A percentile compares a stretch with the other conserved stretches of the same genome.
Evolutionary conservation across 2,888 invertebrate genomes (phyloP).

Genomic region (Argyra leucocephala): DNA sequence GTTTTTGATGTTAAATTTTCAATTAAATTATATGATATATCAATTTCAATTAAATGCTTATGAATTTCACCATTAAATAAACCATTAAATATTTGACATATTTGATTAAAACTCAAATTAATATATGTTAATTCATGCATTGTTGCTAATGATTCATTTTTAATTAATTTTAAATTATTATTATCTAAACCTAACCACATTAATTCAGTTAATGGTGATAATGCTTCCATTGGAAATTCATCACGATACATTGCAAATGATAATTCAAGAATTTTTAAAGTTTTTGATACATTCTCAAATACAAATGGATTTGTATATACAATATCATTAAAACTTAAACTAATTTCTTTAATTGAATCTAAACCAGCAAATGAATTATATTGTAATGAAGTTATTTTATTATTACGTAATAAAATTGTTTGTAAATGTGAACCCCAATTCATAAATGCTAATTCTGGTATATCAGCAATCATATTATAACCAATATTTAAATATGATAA

Average conservation of each 20-base stretch:
- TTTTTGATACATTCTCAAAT: slow-evolving; percentile 65
- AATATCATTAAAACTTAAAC: slow-evolving; percentile 83
- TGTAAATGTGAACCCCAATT: slow-evolving; percentile 71
- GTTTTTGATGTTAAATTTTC: slow-evolving; percentile 57
- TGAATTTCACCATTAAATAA: slow-evolving; percentile 62
- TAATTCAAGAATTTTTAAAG: slow-evolving; percentile 72
- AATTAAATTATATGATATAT: slow-evolving; percentile 73
- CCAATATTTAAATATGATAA: slow-evolving; percentile 81
- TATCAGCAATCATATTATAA: slow-evolving; percentile 73
- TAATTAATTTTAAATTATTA: slow-evolving; percentile 69
- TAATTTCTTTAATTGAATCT: slow-evolving; percentile 72
- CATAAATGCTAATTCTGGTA: slow-evolving; percentile 65
- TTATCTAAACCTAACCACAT: slow-evolving; percentile 80
- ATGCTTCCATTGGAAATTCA: slow-evolving; percentile 64
- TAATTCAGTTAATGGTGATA: slow-evolving; percentile 62
- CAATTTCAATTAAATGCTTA: slow-evolving; percentile 63
- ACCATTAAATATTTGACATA: slow-evolving; percentile 58
- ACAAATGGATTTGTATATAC: slow-evolving; percentile 71
- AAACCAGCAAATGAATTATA: slow-evolving; percentile 63
- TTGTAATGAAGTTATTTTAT: slow-evolving; percentile 65
- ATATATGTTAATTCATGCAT: slow-evolving; percentile 66
- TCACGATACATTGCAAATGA: slow-evolving; percentile 77
- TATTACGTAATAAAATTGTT: slow-evolving; percentile 73
- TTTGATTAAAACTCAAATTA: slow-evolving; percentile 76
- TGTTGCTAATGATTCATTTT: slow-evolving; percentile 59